Percentiles rank a stretch among this genome's conserved stretches.
These are phyloP conservation scores for Stenoptilia bipunctidactyla DNA, from an alignment of 2,888 invertebrate genomes.

Conservation along the genomic window DNA sequence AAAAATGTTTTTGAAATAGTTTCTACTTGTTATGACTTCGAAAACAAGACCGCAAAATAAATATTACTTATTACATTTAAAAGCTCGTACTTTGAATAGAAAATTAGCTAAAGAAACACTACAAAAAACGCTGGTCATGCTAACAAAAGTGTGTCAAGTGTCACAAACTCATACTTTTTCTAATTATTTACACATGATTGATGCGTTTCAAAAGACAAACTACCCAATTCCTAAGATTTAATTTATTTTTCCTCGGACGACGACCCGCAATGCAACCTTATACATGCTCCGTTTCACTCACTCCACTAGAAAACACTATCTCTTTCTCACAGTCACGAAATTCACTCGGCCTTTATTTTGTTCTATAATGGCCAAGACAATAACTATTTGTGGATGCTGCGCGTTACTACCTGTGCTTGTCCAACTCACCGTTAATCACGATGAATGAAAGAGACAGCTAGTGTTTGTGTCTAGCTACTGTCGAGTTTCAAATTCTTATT, in stretches of 20 bases:
- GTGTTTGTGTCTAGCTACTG: constrained; percentile 21
- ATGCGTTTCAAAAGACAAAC: no score
- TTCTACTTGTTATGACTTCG: no score
- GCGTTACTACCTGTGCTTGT: constrained; percentile 48
- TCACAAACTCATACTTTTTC: no score
- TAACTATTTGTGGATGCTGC: constrained; percentile 54
- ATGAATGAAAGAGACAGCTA: constrained; percentile 33
- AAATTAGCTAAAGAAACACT: no score
- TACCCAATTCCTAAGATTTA: constrained; percentile 50
- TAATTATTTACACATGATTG: no score
- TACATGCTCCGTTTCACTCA: constrained; percentile 36
- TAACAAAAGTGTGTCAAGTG: no score
- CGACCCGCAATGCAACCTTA: constrained; percentile 59
- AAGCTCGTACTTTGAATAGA: no score
- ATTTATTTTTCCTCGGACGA: constrained; percentile 60
- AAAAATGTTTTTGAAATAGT: no score
- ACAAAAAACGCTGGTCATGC: no score
- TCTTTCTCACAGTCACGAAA: constrained; percentile 64
- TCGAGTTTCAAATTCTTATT: constrained; percentile 62
- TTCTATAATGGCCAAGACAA: constrained; percentile 68
- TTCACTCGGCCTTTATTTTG: constrained; percentile 69
- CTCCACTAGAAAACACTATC: constrained; percentile 30
- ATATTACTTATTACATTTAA: no score
- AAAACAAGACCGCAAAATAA: no score
- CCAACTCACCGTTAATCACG: constrained; percentile 16